Evolutionary conservation across 1,140 invertebrate species (phyloP), one percentile per base, ranked within the genome.

Genomic region (Bombus polaris): DNA sequence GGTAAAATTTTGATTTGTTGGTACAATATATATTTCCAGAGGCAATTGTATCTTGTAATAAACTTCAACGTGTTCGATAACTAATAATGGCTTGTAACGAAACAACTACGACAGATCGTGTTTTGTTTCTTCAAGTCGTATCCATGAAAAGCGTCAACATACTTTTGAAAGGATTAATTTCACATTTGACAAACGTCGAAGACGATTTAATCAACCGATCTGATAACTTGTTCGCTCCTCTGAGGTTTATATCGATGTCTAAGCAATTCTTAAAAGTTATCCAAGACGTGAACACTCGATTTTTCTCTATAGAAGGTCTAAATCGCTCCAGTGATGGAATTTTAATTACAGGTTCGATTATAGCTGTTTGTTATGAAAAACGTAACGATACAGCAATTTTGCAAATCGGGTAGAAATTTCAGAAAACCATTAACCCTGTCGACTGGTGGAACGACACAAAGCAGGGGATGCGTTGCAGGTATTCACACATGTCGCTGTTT

Each of bases 401-500:
- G 42, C 4, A 71, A n/a, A 74, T 39, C 32, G 39, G 13, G 39
- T 22, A 22, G 37, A 28, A 71, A 71, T 70, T 70, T 66, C 65
- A 59, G 75, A 39, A 59, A 78, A 62, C 39, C 39, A 78, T 84
- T 84, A 84, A 84, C 66, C 82, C 75, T 79, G 53, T 59, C 66
- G 82, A 35, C 22, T 32, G n/a, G 53, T 62, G 72, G 75, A 79
- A 79, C 39, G 75, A 47, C 22, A 44, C 66, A 62, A 79, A 84
- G 47, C 47, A 79, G 32, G 66, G 66, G 62, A 44, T 25, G 66
- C 76, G 66, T 79, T 22, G 13, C 66, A 79, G 53, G 53, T 76
- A 84, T 79, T 84, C 75, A 84, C 68, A 59, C 53, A 32, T 39
- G 5, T 39, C 82, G n/a, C 39, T 84, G 66, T 79, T 84, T 84